Evolutionary conservation across 2,888 invertebrate species (phyloP).

Genomic region (Scaptomyza polygonia): DNA sequence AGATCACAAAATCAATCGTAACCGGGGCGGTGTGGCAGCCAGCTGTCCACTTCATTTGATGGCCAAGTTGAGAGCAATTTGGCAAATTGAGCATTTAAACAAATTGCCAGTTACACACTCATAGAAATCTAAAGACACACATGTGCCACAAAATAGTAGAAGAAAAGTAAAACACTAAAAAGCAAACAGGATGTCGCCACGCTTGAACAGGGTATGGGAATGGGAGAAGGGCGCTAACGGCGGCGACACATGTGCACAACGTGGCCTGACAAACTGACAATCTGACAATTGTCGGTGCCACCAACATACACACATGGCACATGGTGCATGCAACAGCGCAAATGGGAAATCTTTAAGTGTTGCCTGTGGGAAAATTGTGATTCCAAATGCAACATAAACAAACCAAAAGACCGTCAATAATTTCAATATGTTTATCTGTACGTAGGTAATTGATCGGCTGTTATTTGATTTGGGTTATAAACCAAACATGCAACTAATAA

Average conservation of each 20-base stretch:
- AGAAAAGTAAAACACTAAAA: slow-evolving; percentile 49
- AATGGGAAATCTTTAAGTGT: slow-evolving; percentile 36
- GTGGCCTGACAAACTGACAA: slow-evolving; percentile 49
- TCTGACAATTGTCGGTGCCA: slow-evolving; percentile 34
- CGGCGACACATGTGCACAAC: slow-evolving; percentile 70
- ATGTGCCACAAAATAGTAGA: slow-evolving; percentile 51
- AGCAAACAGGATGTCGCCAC: slow-evolving; percentile 76
- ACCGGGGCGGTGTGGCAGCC: slow-evolving; percentile 15
- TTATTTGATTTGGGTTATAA: slow-evolving; percentile 7
- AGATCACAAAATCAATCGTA: slow-evolving; percentile 44
- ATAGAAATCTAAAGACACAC: slow-evolving; percentile 33
- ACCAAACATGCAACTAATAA: no score
- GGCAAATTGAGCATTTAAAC: slow-evolving; percentile 27
- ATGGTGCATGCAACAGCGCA: slow-evolving; percentile 19
- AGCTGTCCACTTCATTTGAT: slow-evolving; percentile 33
- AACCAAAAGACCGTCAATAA: slow-evolving; percentile 17
- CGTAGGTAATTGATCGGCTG: slow-evolving; percentile 10
- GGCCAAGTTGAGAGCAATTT: slow-evolving; percentile 67
- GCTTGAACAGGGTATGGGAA: slow-evolving; percentile 49
- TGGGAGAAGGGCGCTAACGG: slow-evolving; percentile 38
- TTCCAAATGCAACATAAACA: slow-evolving; percentile 39
- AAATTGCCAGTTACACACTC: not conserved
- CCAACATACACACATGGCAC: slow-evolving; percentile 19
- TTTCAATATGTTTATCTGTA: slow-evolving; percentile 32
- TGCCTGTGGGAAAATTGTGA: slow-evolving; percentile 51